These are phyloP conservation scores for Nesoenas mayeri DNA, from an alignment of 2,113 vertebrate genomes.

Conservation along the genomic window DNA sequence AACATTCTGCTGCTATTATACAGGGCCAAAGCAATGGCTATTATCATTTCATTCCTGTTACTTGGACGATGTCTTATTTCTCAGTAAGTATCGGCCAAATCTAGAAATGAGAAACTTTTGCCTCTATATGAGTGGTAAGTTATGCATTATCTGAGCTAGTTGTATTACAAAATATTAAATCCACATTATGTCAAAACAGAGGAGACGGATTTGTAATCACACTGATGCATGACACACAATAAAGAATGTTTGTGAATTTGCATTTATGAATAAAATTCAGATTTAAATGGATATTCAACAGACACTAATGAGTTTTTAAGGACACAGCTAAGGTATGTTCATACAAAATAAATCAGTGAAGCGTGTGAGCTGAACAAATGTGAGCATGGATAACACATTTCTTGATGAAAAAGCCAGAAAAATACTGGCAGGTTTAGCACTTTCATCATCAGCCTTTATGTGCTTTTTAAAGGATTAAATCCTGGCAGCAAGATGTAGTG, in stretches of 20 bases:
- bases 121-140: background rate
- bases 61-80: background rate
- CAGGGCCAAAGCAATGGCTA: background rate
- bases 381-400: background rate
- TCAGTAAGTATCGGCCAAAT: background rate
- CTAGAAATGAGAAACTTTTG: background rate
- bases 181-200: background rate
- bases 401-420: background rate
- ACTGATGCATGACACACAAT: background rate
- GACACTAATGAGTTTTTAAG: background rate
- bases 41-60: background rate
- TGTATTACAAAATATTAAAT: conserved; percentile 2
- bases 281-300: background rate
- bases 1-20: background rate
- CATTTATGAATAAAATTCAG: conserved; percentile 41
- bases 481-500: background rate
- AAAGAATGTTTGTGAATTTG: conserved; percentile 15
- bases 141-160: background rate
- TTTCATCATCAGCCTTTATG: background rate
- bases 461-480: background rate
- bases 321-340: background rate
- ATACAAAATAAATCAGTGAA: background rate
- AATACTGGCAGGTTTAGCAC: background rate
- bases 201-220: conserved; percentile 23
- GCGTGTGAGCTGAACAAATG: background rate